Evolutionary conservation across 2,113 vertebrate genomes (phyloP), one percentile per base, ranked within the genome.

Genomic region (Thryonomys swinderianus): DNA sequence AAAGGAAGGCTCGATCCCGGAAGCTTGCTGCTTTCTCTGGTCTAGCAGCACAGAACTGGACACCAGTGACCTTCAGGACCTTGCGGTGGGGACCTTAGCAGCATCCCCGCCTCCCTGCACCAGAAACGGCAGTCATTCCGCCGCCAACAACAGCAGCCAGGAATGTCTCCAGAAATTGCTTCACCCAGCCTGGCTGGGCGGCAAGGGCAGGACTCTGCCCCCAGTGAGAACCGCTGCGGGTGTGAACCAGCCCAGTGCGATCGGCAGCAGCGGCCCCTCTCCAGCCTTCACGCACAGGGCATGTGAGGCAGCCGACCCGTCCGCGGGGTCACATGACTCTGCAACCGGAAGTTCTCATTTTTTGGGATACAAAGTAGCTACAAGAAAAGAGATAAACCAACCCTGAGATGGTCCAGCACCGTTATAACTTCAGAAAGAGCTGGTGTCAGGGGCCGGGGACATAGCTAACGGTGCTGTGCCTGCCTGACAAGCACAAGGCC

Each of bases 191-290:
- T 5, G 1, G 5, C 3, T 14, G 30, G 25, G 53, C 34, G 2
- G 1, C 2, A 23, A 74, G 2, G 25, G 4, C 0, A 2, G 5
- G 7, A 69, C 4, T 1, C 1, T 5, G 13, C 53, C n/a, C 53
- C 23, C 20, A 37, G 1, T 64, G 23, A 82, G 45, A 82, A 45
- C 8, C n/a, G 34, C 3, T 7, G 30, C 20, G 25, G 40, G 3
- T 53, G 55, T 67, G 40, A 69, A 16, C 71, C 42, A 42, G 12
- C 53, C 14, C 30, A 61, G 23, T 1, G 6, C 1, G 45, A 6
- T 21, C 11, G 18, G 73, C 74, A 34, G 40, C 83, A 74, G 23
- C 0, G 23, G 18, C 59, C 59, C 62, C 40, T 91, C 14, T 55
- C 12, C 21, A 62, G 67, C 18, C 51, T n/a, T 66, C 42, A 59